Base-by-base conservation (phyloP, 1,140 invertebrate genomes). In the Harpegnathos saltator region DNA sequence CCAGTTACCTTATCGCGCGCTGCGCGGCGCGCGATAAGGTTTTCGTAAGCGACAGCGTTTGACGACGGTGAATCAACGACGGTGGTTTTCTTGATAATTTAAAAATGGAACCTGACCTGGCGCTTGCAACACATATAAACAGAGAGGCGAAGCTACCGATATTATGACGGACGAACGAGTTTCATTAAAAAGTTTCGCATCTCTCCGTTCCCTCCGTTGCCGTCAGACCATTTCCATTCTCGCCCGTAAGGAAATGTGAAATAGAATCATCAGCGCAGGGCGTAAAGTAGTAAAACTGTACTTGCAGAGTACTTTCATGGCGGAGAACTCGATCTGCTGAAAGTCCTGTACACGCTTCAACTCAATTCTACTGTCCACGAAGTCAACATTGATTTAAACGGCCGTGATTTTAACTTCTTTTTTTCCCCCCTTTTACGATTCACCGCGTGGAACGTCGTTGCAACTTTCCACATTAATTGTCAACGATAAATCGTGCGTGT, bases 11-110 rank as follows among this genome's bases (percentile, higher is more conserved):
- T 69, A 26, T 19, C 63, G 50, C 63, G 52, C 26, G 29, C 29
- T 5, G 29, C 19, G 24, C 56, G 11, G n/a, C 29, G 33, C 44
- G 44, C 69, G 65, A 69, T 78, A 78, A 69, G 65, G 22, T 71
- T 80, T 69, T 80, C 75, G 59, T 71, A 58, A 54, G 52, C 24
- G 54, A 58, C 33, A 78, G n/a, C n/a, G n/a, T n/a, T n/a, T n/a
- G n/a, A n/a, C n/a, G n/a, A n/a, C n/a, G n/a, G n/a, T n/a, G n/a
- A n/a, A n/a, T n/a, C n/a, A n/a, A n/a, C n/a, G n/a, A n/a, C n/a
- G n/a, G n/a, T n/a, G n/a, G n/a, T n/a, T n/a, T n/a, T n/a, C n/a
- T n/a, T n/a, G n/a, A n/a, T n/a, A n/a, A n/a, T n/a, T n/a, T n/a
- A n/a, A n/a, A n/a, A n/a, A n/a, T n/a, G n/a, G n/a, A n/a, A n/a